Evolutionary conservation across 2,888 invertebrate genomes (phyloP), one percentile per base, ranked within the genome.

Genomic region (Tetropium fuscum): DNA sequence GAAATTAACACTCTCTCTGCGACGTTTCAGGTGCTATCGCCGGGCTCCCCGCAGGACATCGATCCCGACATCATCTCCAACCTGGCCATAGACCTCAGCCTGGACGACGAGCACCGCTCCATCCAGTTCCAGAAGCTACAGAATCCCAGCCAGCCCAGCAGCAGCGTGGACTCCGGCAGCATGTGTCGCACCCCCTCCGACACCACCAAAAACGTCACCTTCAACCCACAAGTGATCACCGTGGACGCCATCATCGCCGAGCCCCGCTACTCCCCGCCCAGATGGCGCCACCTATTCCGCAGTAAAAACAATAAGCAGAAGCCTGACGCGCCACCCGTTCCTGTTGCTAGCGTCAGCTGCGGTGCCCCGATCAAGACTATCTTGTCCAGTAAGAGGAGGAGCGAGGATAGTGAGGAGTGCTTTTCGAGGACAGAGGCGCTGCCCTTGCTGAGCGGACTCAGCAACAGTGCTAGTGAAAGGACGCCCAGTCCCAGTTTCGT

Each of bases 381-480:
- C 34, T 56, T 73, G 32, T 68, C 49, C 45, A 63, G 54, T 47
- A 67, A 53, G 43, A 58, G 57, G 44, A 57, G 57, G 19, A 65
- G 58, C 30, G 65, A 65, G 36, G 64, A 63, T n/a, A 54, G 13
- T 0, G 65, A 62, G 16, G 60, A 69, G 60, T 69, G 66, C 49
- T 72, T 73, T 47, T 72, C 80, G 2, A 74, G 80, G 63, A 83
- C 85, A 72, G 86, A 87, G 64, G 86, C 86, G 19, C 77, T 88
- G 59, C 87, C 88, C 27, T 79, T 87, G 58, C 77, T 89, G 65
- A 85, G 84, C 57, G 83, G 84, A 15, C 75, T 85, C 44, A 83
- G 80, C 62, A 82, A 79, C 60, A 81, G 81, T 25, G 71, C 57
- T 48, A 72, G 74, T 66, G 80, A 80, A 44, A 70, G 77, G 63